Conservation (phyloP, 2,113 vertebrate species). For the Leucopsar rothschildi region DNA sequence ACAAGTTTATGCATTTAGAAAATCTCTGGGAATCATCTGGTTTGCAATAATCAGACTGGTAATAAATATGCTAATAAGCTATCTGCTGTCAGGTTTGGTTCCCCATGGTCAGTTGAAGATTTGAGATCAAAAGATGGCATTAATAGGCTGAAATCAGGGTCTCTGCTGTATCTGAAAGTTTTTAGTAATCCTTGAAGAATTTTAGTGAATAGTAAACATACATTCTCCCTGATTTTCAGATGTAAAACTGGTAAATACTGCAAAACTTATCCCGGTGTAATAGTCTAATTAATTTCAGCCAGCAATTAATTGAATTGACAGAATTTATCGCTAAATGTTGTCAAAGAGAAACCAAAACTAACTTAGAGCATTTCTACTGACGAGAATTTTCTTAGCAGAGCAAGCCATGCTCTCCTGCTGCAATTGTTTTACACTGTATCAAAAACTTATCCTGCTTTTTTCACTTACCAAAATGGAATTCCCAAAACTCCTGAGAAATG, state of each 20-base stretch:
- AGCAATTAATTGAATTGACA: neutral
- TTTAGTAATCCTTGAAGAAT: neutral
- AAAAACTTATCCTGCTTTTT: neutral
- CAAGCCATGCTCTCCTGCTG: neutral
- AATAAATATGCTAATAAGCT: neutral
- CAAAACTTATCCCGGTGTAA: neutral
- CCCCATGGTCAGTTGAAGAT: neutral
- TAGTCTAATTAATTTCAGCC: neutral
- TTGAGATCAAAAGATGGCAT: neutral
- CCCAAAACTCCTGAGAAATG: constrained; percentile 84
- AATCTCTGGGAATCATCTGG: neutral
- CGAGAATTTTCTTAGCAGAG: neutral
- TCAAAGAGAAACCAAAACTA: neutral
- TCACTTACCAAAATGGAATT: constrained; percentile 75
- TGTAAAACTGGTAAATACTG: neutral
- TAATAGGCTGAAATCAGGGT: neutral
- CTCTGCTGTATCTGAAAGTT: neutral
- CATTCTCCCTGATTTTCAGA: neutral
- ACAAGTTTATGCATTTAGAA: neutral
- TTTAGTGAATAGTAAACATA: neutral
- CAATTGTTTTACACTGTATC: neutral
- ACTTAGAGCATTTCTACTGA: neutral
- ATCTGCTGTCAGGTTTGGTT: neutral
- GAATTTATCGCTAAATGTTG: neutral
- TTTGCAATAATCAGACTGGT: neutral